Base-by-base conservation (phyloP, 2,113 vertebrate genomes). In the human (Homo sapiens) region DNA sequence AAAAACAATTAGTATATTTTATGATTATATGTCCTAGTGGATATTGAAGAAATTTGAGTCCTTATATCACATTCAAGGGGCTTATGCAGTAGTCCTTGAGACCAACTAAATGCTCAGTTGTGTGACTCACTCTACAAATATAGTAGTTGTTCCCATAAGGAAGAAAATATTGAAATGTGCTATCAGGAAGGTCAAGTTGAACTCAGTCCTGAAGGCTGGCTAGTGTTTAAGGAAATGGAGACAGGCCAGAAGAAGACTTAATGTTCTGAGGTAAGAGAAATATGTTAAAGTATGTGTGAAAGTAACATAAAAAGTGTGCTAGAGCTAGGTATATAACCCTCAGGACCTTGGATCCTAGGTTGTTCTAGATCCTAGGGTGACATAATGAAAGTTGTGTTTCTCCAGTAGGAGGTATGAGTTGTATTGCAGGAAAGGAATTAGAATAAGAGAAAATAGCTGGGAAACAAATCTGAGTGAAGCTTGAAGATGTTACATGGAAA, bases 171-270 rank as follows among this genome's bases (percentile, higher is more conserved):
- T 84, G 66, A 22, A 17, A 89, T 86, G 85, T 82, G 7, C 43
- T 86, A 1, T 75, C 10, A 61, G 12, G 12, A 43, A 16, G 13
- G 10, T 73, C 8, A 17, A 8, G 9, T 32, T 91, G 38, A 92
- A 50, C 6, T 52, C 70, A 12, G 13, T 73, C 38, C 91, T 94
- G 8, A 90, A 88, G 59, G 3, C 11, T 79, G 43, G 7, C 20
- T 27, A 55, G 30, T 85, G 20, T 72, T 72, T 59, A 35, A 72
- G n/a, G 55, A 96, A 83, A 50, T 27, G 1, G 38, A 89, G 43
- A 73, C 14, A 1, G 9, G 2, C 1, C 8, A 52, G 45, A 48
- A 7, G 32, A 87, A 59, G 17, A 10, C 32, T 0, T 0, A n/a
- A 68, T 52, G 7, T 66, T 20, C 17, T 45, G 35, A 82, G 48